phyloP scores from a whole-genome alignment of 2,797 vertebrate genomes.

The Lateolabrax maculatus region DNA sequence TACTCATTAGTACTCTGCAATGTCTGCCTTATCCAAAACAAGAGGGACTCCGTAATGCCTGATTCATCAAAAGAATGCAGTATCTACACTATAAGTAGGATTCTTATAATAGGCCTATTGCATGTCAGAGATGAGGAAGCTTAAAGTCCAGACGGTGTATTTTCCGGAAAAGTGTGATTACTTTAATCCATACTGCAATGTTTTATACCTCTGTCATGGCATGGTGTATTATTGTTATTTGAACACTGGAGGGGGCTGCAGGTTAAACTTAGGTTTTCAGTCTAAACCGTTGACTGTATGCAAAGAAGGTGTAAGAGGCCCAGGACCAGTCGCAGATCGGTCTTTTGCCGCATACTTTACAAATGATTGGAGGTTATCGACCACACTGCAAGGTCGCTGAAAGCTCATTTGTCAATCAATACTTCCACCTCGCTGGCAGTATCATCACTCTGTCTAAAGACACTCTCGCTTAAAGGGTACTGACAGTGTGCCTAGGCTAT shows the following conservation, averaged over 20 bases:
- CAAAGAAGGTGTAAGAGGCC: background rate
- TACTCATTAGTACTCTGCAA: slow-evolving; percentile 1
- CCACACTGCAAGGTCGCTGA: background rate
- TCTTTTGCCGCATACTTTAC: background rate
- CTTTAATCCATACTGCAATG: background rate
- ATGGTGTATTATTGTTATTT: slow-evolving; percentile 24
- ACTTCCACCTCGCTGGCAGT: background rate
- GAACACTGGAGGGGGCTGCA: slow-evolving; percentile 63
- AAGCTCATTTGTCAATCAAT: background rate
- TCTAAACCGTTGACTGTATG: background rate
- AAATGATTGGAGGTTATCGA: background rate
- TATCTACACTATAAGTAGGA: background rate
- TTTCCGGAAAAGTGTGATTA: background rate
- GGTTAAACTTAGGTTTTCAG: background rate
- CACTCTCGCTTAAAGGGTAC: background rate
- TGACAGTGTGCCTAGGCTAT: background rate
- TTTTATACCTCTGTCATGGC: fast-evolving
- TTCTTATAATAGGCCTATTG: background rate
- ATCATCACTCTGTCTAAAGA: background rate
- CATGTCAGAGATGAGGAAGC: background rate
- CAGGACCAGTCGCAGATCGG: too few relatives aligned
- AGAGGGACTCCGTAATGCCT: background rate
- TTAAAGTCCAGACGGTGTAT: background rate
- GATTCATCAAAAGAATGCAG: background rate
- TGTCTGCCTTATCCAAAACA: background rate